Percentiles rank a stretch among this genome's conserved stretches.
Conservation (phyloP, 2,797 vertebrate species). For the Diplodus sargus region DNA sequence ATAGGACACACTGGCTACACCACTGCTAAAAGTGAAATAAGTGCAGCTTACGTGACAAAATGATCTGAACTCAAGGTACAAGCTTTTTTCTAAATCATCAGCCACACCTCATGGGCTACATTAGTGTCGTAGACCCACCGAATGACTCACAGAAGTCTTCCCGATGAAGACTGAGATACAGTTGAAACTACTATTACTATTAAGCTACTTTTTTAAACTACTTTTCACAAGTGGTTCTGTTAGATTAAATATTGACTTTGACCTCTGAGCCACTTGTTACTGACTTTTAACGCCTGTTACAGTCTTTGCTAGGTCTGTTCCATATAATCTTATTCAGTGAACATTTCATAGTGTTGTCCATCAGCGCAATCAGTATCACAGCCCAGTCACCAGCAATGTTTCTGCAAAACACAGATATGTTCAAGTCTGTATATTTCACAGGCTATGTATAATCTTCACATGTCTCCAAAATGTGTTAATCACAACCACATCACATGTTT, state of each 20-base stretch:
- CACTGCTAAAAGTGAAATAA: slow-evolving; percentile 1
- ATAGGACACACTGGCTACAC: background rate
- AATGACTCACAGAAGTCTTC: background rate
- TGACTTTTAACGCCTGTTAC: background rate
- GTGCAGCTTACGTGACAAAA: background rate
- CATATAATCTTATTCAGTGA: background rate
- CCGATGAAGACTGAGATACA: background rate
- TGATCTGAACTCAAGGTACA: background rate
- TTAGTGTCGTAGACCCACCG: background rate
- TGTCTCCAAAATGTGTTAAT: no score
- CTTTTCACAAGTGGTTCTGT: background rate
- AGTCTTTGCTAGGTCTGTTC: background rate
- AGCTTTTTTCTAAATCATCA: background rate
- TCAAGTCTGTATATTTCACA: no score
- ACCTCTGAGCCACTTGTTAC: background rate
- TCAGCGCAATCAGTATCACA: background rate
- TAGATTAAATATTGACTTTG: background rate
- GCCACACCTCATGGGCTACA: background rate
- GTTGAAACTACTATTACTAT: background rate
- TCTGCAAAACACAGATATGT: no score
- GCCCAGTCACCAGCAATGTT: no score
- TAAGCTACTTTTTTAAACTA: background rate
- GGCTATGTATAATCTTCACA: no score
- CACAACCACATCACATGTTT: no score
- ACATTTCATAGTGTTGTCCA: background rate